Evolutionary conservation across 2,113 vertebrate species (phyloP), one percentile per base, ranked within the genome.

Genomic region (Melanocharis versteri): DNA sequence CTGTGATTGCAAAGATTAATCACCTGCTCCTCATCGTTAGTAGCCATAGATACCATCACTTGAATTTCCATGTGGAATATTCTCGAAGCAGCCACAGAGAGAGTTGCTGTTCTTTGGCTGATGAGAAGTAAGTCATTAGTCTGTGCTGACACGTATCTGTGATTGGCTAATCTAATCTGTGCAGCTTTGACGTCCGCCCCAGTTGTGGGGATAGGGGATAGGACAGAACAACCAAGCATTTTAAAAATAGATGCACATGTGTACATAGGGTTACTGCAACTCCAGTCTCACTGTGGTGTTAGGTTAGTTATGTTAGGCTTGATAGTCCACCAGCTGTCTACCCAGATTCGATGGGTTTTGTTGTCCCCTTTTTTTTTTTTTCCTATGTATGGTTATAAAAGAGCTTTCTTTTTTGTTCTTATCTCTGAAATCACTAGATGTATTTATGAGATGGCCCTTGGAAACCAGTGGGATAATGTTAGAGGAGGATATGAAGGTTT

Each of bases 271-370:
- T 75, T 71, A 19, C 23, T 79, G 47, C 60, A 75, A 12, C 8
- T 20, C 27, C 26, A 57, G 16, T 45, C 62, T 90, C 23, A 7
- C 45, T 48, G 18, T 3, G 3, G 5, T 64, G 27, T 77, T 77
- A 35, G 23, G 20, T 60, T 82, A 30, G 18, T 33, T 47, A 7
- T 3, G 4, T 35, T 60, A 51, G 50, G 19, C 35, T 78, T 65
- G 7, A 6, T 76, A 56, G 28, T 44, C 53, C 9, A 39, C 35
- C 48, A 83, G 44, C 39, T 88, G 24, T 20, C 37, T 53, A 51
- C 23, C 9, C 11, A 17, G 27, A n/a, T 60, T 44, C 1, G 2
- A 7, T 58, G 18, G 1, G 1, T 2, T 60, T 44, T 27, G 6
- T 60, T 77, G 22, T 33, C 48, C 69, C 6, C 6, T 65, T 48